Percentiles rank a stretch among this genome's conserved stretches.
Evolutionary conservation across 1,140 invertebrate genomes (phyloP).

Genomic region (Eciton burchellii): DNA sequence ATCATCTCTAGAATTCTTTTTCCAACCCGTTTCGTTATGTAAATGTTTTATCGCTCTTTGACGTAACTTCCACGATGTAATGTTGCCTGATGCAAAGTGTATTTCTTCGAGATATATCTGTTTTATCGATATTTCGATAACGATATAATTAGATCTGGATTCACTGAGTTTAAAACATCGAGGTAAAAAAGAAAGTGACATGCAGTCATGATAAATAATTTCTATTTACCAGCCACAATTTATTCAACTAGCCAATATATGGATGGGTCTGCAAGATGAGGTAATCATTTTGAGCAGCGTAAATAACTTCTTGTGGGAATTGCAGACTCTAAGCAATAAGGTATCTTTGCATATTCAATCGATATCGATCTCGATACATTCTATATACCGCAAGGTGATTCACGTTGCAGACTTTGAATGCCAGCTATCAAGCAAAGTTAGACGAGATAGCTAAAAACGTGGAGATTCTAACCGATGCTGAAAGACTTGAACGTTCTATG

Average conservation of each 20-base stretch:
- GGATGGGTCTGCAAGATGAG: constrained; percentile 88
- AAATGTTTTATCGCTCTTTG: too few species aligned
- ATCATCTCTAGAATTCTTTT: too few species aligned
- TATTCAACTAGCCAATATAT: constrained; percentile 87
- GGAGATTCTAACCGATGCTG: constrained; percentile 83
- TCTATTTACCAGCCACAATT: constrained; percentile 87
- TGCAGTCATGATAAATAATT: constrained; percentile 22
- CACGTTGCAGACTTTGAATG: constrained; percentile 67
- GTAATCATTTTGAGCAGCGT: constrained; percentile 87
- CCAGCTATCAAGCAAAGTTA: constrained; percentile 78
- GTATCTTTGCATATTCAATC: constrained; percentile 70
- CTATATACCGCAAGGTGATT: neutral
- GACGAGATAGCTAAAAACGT: constrained; percentile 71
- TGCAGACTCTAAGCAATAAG: constrained; percentile 84
- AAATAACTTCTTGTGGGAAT: constrained; percentile 85
- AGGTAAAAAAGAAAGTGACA: neutral
- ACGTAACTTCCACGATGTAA: too few species aligned
- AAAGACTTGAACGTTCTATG: constrained; percentile 83
- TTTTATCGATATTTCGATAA: neutral
- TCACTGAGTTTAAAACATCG: neutral
- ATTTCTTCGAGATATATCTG: too few species aligned
- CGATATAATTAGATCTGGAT: constrained; percentile 3
- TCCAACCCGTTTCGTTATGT: too few species aligned
- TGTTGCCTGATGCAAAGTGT: too few species aligned
- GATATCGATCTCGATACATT: constrained; percentile 2